Percentiles rank a stretch among this genome's conserved stretches.
Conservation (phyloP, 2,113 vertebrate species). For the Dendropsophus ebraccatus region DNA sequence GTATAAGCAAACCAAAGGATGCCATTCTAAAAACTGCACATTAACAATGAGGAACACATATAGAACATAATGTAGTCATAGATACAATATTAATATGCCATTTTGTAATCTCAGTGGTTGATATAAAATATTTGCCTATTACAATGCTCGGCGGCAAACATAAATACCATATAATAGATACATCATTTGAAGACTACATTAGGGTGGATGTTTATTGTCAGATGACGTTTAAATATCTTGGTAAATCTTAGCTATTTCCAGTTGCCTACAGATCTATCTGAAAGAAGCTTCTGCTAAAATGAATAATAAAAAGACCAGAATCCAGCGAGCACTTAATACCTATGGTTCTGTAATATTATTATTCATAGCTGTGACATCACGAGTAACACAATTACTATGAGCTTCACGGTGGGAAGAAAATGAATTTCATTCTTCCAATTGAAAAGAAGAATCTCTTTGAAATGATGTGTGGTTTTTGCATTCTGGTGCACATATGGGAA, state of each 20-base stretch:
- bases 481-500: not conserved
- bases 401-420: constrained; percentile 34
- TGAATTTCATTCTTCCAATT: constrained; percentile 33
- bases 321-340: not conserved
- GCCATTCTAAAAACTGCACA: too few relatives aligned
- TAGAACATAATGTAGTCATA: not conserved
- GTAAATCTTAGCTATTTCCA: not conserved
- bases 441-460: constrained; percentile 2
- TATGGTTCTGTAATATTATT: constrained; percentile 30
- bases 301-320: not conserved
- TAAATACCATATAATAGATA: not conserved
- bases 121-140: not conserved
- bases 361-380: constrained; percentile 45
- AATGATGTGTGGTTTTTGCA: not conserved
- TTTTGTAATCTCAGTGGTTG: not conserved
- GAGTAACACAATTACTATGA: constrained; percentile 35
- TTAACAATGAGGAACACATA: not conserved
- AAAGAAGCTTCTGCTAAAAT: constrained; percentile 7
- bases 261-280: not conserved
- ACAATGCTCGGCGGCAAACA: not conserved
- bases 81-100: not conserved
- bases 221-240: not conserved
- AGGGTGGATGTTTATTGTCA: not conserved
- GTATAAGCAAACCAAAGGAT: too few relatives aligned
- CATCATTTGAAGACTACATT: not conserved